These are phyloP conservation scores for Phalloptychus januarius DNA, from an alignment of 2,797 vertebrate genomes.

Conservation along the genomic window DNA sequence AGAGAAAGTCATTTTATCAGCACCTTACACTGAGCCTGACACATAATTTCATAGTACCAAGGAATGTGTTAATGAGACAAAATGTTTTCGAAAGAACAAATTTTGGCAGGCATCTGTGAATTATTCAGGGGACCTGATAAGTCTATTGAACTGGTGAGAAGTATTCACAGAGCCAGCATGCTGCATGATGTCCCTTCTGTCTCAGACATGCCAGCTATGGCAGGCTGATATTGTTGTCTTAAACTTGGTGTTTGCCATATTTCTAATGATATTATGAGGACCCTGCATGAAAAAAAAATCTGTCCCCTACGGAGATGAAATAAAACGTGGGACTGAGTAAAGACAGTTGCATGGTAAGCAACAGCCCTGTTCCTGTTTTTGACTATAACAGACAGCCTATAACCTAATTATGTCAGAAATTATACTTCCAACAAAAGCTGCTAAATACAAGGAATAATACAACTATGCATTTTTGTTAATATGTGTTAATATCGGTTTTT, in stretches of 20 bases:
- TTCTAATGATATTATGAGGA: slow-evolving; percentile 26
- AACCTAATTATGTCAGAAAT: background rate
- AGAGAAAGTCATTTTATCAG: slow-evolving; percentile 78
- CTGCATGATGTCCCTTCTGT: slow-evolving; percentile 40
- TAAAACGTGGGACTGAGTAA: slow-evolving; percentile 37
- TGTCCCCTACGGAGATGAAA: slow-evolving; percentile 27
- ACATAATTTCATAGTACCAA: slow-evolving; percentile 78
- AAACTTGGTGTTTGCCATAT: slow-evolving; percentile 29
- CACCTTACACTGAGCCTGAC: slow-evolving; percentile 76
- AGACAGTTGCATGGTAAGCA: slow-evolving; percentile 47
- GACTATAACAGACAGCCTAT: background rate
- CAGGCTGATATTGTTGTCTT: slow-evolving; percentile 17
- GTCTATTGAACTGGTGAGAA: slow-evolving; percentile 45
- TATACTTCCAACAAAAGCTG: background rate
- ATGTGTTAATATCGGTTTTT: background rate
- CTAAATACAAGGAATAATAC: background rate
- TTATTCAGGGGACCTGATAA: slow-evolving; percentile 72
- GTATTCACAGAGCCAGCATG: slow-evolving; percentile 48
- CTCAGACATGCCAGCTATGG: slow-evolving; percentile 40
- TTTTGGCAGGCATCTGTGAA: slow-evolving; percentile 72
- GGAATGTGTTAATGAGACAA: slow-evolving; percentile 79
- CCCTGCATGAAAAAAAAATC: slow-evolving; percentile 11
- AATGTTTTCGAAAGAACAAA: slow-evolving; percentile 74
- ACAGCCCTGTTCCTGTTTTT: slow-evolving; percentile 21
- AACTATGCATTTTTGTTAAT: background rate